These are phyloP conservation scores for Agrotis segetum DNA, from an alignment of 2,888 invertebrate species.

Conservation along the genomic window DNA sequence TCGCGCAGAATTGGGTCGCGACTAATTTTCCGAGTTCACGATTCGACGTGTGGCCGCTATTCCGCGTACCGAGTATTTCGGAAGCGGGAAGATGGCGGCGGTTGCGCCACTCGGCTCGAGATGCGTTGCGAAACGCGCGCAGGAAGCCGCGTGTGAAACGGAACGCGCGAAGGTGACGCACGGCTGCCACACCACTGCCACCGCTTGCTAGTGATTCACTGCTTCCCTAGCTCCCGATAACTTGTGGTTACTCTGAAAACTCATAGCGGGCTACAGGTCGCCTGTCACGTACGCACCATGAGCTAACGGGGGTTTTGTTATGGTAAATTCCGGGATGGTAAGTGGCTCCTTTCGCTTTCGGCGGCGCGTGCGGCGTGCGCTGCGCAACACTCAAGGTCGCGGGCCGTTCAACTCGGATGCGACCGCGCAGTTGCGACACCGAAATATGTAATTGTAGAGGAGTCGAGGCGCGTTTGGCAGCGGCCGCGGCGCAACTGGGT, in stretches of 20 bases:
- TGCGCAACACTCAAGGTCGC: conserved; percentile 89
- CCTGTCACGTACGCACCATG: conserved; percentile 83
- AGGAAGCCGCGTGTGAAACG: conserved; percentile 81
- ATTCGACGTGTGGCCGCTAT: conserved; percentile 67
- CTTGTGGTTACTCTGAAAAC: conserved; percentile 71
- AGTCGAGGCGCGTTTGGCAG: conserved; percentile 89
- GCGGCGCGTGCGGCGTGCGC: conserved; percentile 84
- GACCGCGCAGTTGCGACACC: conserved; percentile 89
- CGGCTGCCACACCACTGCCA: conserved; percentile 49
- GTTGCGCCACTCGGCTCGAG: conserved; percentile 77
- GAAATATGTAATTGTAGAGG: conserved; percentile 90
- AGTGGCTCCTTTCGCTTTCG: conserved; percentile 88
- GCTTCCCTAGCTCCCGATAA: conserved; percentile 67
- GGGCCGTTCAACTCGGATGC: conserved; percentile 91
- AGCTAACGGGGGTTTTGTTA: conserved; percentile 65
- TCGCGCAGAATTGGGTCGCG: conserved; percentile 80
- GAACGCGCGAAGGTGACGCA: conserved; percentile 82
- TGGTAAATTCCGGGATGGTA: conserved; percentile 79
- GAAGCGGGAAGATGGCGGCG: conserved; percentile 76
- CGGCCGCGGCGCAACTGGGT: conserved; percentile 87
- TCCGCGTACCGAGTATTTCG: conserved; percentile 78
- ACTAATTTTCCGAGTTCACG: conserved; percentile 74
- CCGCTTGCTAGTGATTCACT: conserved; percentile 72
- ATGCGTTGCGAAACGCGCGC: conserved; percentile 81
- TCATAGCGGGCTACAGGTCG: conserved; percentile 66